Conservation (phyloP, 92 coral and sea anemone species). For the Heliopora coerulea region DNA sequence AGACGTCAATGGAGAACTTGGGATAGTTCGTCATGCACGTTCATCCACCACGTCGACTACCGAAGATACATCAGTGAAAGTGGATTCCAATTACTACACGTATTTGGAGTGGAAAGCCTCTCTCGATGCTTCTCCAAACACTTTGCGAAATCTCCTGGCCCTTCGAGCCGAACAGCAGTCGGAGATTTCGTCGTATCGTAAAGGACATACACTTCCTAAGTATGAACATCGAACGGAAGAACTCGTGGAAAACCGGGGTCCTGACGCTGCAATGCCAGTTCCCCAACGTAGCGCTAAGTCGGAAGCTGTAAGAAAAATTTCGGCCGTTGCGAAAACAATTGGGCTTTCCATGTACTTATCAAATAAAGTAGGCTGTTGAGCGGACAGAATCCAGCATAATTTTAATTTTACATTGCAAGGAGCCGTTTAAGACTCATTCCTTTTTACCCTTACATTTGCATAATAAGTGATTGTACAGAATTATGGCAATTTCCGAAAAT, state of each 20-base stretch:
- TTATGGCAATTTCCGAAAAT: no score
- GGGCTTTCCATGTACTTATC: slow-evolving; percentile 33
- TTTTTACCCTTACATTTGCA: no score
- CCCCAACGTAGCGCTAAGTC: slow-evolving; percentile 21
- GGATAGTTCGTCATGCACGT: not conserved
- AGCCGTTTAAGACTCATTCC: no score
- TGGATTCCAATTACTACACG: not conserved
- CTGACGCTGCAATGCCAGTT: slow-evolving; percentile 17
- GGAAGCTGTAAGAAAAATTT: slow-evolving; percentile 12
- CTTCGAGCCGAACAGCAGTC: slow-evolving; percentile 38
- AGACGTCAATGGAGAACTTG: not conserved
- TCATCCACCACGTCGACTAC: not conserved
- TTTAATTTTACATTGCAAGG: no score
- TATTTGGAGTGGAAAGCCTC: slow-evolving; percentile 24
- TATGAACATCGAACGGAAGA: slow-evolving; percentile 7
- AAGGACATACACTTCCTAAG: slow-evolving; percentile 18
- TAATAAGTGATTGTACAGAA: no score
- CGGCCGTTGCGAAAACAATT: slow-evolving; percentile 32
- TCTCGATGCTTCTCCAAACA: slow-evolving; percentile 13
- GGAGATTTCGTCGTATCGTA: slow-evolving; percentile 28
- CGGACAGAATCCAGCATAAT: no score
- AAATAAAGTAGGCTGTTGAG: not conserved
- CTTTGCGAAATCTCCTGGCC: slow-evolving; percentile 29
- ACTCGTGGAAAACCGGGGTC: not conserved
- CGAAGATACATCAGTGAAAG: not conserved